phyloP scores from a whole-genome alignment of 2,113 vertebrate species.

The Pedionomus torquatus region DNA sequence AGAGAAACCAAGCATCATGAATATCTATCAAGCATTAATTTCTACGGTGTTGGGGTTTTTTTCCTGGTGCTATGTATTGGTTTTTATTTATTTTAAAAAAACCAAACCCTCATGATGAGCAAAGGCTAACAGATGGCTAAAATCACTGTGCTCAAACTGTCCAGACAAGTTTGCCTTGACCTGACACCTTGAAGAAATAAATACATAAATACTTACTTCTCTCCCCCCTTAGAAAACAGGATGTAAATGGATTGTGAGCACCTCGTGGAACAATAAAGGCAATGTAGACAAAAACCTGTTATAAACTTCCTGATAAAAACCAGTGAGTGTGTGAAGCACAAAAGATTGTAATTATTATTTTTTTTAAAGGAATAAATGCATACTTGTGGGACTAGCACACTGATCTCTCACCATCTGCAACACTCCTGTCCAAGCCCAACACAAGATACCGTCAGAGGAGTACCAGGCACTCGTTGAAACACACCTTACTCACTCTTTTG shows the following conservation, averaged over 20 bases:
- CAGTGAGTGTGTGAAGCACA: background rate
- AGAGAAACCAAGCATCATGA: background rate
- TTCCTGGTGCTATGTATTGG: background rate
- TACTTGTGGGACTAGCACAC: background rate
- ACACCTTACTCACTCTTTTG: background rate
- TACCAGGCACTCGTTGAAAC: background rate
- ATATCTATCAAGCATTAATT: background rate
- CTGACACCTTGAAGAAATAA: background rate
- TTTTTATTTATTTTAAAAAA: background rate
- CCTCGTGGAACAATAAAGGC: background rate
- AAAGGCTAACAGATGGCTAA: background rate
- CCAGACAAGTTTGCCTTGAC: background rate
- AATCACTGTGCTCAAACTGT: background rate
- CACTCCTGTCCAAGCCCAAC: background rate
- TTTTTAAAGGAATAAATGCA: background rate
- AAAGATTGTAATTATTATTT: too few relatives aligned
- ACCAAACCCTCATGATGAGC: background rate
- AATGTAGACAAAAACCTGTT: background rate
- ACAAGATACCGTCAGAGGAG: background rate
- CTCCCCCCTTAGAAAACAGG: background rate
- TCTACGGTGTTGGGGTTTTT: background rate
- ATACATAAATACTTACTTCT: background rate
- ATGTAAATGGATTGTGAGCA: background rate
- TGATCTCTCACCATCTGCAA: background rate
- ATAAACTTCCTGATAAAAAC: background rate